Evolutionary conservation across 2,888 invertebrate genomes (phyloP).

Genomic region (Atethmia centrago): DNA sequence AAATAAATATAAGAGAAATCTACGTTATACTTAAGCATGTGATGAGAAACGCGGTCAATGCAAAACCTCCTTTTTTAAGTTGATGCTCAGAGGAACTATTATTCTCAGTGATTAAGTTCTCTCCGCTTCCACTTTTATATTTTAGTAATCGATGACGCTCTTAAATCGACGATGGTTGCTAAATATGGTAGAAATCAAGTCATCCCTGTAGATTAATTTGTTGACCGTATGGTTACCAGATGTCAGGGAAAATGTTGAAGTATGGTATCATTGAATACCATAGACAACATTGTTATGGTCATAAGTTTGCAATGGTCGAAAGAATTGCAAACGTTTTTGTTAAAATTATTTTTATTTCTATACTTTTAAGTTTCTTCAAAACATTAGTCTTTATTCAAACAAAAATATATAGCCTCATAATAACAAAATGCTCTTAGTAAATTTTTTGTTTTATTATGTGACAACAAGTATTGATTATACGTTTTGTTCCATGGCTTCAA

Average conservation of each 20-base stretch:
- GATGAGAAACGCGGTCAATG: neutral
- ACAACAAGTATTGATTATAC: constrained; percentile 35
- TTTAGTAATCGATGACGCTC: neutral
- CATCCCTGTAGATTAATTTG: neutral
- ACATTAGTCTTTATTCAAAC: neutral
- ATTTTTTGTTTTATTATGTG: neutral
- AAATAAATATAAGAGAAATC: neutral
- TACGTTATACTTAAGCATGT: neutral
- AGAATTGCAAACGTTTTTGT: neutral
- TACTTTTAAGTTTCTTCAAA: neutral
- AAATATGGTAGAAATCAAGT: neutral
- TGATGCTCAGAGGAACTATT: neutral
- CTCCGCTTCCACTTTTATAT: neutral
- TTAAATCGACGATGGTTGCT: neutral
- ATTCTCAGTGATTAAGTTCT: neutral
- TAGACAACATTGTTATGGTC: constrained; percentile 46
- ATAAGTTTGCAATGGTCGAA: constrained; percentile 25
- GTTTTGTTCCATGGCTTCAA: constrained; percentile 19
- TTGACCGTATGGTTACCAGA: neutral
- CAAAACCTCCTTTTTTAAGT: neutral
- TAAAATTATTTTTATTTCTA: neutral
- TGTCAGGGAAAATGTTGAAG: constrained; percentile 7
- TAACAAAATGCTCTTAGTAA: neutral
- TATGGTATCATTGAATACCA: constrained; percentile 45
- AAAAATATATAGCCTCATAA: accelerated